Percentiles rank a stretch among this genome's conserved stretches.
Conservation (phyloP, 2,797 vertebrate species). For the Sebastes elongatus region DNA sequence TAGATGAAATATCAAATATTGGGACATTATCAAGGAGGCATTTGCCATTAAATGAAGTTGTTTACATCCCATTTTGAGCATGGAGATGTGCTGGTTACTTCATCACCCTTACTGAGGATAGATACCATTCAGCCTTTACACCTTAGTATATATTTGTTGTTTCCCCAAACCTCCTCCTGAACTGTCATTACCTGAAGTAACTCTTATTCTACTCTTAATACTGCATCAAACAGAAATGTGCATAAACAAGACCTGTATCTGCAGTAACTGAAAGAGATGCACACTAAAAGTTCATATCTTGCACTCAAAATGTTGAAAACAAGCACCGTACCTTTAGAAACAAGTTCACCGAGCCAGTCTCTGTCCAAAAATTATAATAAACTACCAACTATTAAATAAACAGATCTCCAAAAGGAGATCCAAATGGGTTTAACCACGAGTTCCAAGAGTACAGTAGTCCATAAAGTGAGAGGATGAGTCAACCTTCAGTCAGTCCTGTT, state of each 20-base stretch:
- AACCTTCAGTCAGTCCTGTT: background rate
- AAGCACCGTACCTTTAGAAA: background rate
- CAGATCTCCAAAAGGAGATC: background rate
- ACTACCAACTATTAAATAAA: background rate
- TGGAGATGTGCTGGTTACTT: background rate
- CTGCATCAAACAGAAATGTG: background rate
- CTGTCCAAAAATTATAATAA: background rate
- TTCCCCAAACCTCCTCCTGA: background rate
- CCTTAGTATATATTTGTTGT: background rate
- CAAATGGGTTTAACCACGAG: background rate
- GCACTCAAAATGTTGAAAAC: background rate
- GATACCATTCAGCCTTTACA: background rate
- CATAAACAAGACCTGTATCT: background rate
- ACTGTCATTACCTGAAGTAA: background rate
- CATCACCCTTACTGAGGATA: background rate
- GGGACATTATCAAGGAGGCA: background rate
- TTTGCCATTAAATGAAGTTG: background rate
- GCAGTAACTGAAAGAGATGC: background rate
- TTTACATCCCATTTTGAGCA: no score
- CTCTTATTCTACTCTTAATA: background rate
- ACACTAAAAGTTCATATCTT: background rate
- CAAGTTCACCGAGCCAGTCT: background rate
- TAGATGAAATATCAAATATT: background rate
- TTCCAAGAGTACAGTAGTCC: background rate
- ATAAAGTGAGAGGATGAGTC: constrained; percentile 4